Evolutionary conservation across 2,113 vertebrate species (phyloP), one percentile per base, ranked within the genome.

Genomic region (Pavo muticus): DNA sequence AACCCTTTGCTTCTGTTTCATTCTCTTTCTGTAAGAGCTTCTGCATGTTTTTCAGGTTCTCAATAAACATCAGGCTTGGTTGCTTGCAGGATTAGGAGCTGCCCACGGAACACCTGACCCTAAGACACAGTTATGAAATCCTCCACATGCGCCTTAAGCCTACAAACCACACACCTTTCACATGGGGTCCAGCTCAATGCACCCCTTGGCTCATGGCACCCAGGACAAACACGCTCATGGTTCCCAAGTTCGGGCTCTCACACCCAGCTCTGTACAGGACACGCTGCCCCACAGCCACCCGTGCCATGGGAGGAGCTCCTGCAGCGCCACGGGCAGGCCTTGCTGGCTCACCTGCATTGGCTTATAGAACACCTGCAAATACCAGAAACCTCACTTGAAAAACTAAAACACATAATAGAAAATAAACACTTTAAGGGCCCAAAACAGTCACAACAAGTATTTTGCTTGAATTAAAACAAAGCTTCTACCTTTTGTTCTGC

Each of bases 371-470:
- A 83, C 65, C 71, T 54, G 39, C 45, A 37, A 4, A 48, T 0
- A 0, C 20, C 67, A 88, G 60, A 72, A 85, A 68, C 52, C 45
- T 52, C 48, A 40, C 23, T 4, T 47, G 24, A 14, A 75, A 84
- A 69, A 61, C 1, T n/a, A 65, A 32, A 44, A 42, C 1, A 75
- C 48, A 29, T 10, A 76, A 64, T 9, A 48, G 44, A 81, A 88
- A 86, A 89, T 27, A 68, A 75, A 82, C 0, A 0, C 42, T 69
- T 29, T 15, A 8, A 13, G 23, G 29, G 44, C 44, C 9, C 48
- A 65, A 60, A 77, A 16, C 0, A 65, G 40, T 24, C 56, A 39
- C 0, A 0, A 48, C 4, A 42, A 37, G 30, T 24, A 30, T 79
- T 87, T 42, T 14, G 42, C 12, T 63, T 70, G 44, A 84, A 10